Base-by-base conservation (phyloP, 2,113 vertebrate genomes). In the Podarcis cretensis region DNA sequence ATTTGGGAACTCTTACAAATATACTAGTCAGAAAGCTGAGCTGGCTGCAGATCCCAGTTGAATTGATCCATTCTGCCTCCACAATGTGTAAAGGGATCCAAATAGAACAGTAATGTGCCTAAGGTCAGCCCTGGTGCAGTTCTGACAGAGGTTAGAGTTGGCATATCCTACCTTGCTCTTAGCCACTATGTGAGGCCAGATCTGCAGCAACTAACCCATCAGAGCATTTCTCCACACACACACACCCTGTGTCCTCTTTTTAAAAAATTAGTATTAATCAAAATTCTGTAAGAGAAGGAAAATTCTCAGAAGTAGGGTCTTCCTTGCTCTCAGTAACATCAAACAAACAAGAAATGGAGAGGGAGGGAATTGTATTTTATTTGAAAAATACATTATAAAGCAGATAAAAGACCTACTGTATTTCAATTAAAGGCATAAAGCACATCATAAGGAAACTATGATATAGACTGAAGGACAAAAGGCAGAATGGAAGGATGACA, bases 341-440 rank as follows among this genome's bases (percentile, higher is more conserved):
- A 73, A 59, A 88, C 69, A 74, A 75, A 76, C 35, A 66, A 83
- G 30, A 77, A 68, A 32, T 30, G 57, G 73, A 43, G 27, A 88
- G 59, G 65, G 27, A 21, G n/a, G 74, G 23, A 83, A 40, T 66
- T 21, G 23, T 84, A 13, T 88, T 77, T 88, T 83, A 83, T 88
- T 83, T 83, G 43, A 54, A 82, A 77, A 77, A 77, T 77, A 77
- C 81, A 83, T 77, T 88, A 54, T 83, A 77, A 66, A 23, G 75
- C 82, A 83, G 73, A 21, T 68, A 76, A 83, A 83, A 83, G 54
- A n/a, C 37, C 74, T 32, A 43, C 40, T 43, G 40, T 43, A 16
- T n/a, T 77, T 40, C 59, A 83, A 76, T 48, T 66, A 75, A 83
- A 68, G 40, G 18, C 63, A 66, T 88, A 65, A 68, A 83, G n/a